Base-by-base conservation (phyloP, 2,113 vertebrate genomes). In the Salminus brasiliensis region DNA sequence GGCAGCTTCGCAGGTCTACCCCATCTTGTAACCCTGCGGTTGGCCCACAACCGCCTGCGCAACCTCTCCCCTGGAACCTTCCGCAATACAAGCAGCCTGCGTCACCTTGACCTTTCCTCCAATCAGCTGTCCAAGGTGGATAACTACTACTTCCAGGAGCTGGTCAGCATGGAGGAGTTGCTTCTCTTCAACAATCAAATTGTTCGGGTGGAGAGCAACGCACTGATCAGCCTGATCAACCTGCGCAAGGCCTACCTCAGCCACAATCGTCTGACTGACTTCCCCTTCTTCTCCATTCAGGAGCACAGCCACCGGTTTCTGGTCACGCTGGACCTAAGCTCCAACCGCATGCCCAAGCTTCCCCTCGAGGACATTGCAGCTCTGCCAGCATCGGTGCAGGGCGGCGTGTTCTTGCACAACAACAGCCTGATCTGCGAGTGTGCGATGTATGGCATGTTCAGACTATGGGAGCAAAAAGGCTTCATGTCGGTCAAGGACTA, bases 61-160 rank as follows among this genome's bases (percentile, higher is more conserved):
- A 69, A 80, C 2, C 88, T 99, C 6, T 76, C 89, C 9, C 81
- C 23, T 0, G 89, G 89, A 30, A 91, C 94, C 0, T 98, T 99
- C 85, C 88, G 87, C 45, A 95, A 96, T 12, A 90, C 89, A 72
- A 94, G 92, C 82, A 87, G 65, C 57, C 78, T 98, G 27, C 88
- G 91, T 45, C 94, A 95, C 88, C 94, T 99, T n/a, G 98, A 99
- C 89, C 90, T 99, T 63, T 99, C 98, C 1, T 98, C 96, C 88
- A 99, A 99, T 81, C 88, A 81, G 80, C 89, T 99, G 15, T 85
- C 55, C 0, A 83, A 87, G 0, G 74, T 99, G 36, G 88, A 94
- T 83, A 89, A 59, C 0, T 92, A 95, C 36, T 94, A 94, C 68
- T 98, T 99, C 23, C 88, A 92, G 1, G 92, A 91, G 0, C 76